phyloP scores from a whole-genome alignment of 2,888 invertebrate species.

The Drosophila limbata region DNA sequence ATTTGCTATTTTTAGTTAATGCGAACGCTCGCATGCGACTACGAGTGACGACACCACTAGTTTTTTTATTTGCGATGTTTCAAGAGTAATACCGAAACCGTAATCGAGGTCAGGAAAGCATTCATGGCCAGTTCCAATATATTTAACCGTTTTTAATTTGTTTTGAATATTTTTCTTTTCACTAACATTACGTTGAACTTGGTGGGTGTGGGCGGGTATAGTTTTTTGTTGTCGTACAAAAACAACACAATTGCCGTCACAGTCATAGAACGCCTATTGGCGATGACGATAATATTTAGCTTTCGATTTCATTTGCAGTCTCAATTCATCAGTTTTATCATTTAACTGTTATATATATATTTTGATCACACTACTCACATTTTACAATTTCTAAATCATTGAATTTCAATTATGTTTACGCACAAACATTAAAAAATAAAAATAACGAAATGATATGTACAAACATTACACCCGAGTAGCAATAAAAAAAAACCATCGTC shows the following conservation, averaged over 20 bases:
- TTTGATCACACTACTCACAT: slow-evolving; percentile 17
- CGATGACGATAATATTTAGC: slow-evolving; percentile 50
- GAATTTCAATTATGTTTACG: slow-evolving; percentile 15
- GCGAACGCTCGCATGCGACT: slow-evolving; percentile 8
- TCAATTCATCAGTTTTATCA: slow-evolving; percentile 1
- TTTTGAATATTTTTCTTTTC: slow-evolving; percentile 5
- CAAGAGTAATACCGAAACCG: slow-evolving; percentile 5
- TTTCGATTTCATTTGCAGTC: slow-evolving; percentile 25
- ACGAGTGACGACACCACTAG: slow-evolving; percentile 38
- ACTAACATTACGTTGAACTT: slow-evolving; percentile 17
- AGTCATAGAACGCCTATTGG: slow-evolving; percentile 30
- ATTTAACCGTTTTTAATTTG: neutral
- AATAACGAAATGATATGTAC: slow-evolving; percentile 15
- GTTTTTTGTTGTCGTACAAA: slow-evolving; percentile 20
- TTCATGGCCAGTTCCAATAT: slow-evolving; percentile 7
- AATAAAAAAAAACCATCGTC: slow-evolving; percentile 52
- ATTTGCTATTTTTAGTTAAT: slow-evolving; percentile 49
- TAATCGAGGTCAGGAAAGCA: slow-evolving; percentile 22
- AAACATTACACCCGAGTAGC: slow-evolving; percentile 36
- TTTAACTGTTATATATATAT: neutral
- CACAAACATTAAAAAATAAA: slow-evolving; percentile 29
- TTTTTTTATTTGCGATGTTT: slow-evolving; percentile 23
- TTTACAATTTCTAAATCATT: neutral
- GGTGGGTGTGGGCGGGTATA: slow-evolving; percentile 60
- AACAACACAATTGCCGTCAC: slow-evolving; percentile 37